Evolutionary conservation across 2,113 vertebrate genomes (phyloP), one percentile per base, ranked within the genome.

Genomic region (Cnemophilus loriae): DNA sequence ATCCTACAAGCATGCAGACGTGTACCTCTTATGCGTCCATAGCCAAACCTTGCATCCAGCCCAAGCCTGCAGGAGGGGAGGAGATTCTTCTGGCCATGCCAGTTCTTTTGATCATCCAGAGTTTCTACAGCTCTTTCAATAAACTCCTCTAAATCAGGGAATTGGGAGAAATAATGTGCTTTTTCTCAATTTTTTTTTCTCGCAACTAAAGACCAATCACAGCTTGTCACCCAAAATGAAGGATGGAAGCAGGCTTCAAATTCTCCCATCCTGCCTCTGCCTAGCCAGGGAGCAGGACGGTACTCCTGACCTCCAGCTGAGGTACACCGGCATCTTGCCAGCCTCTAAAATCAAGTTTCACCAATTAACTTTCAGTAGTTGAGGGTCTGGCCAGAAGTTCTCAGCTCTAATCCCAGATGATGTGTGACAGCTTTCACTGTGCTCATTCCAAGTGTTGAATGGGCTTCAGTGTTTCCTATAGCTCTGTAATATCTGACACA

Each of bases 361-460:
- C 63, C 75, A 91, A 88, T 80, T 91, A 90, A 67, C 59, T 80
- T 93, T 27, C 55, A 74, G 67, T 37, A 65, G 61, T 42, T 14
- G 74, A 97, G 39, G 27, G 10, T 69, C 59, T 76, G 91, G 81
- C 35, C 89, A 76, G 41, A 89, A 81, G 30, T 69, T 32, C n/a
- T 87, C 87, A 88, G 67, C 42, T 91, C 77, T 76, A 94, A 97
- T 80, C 93, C 63, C 63, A 80, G 50, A 85, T 82, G 89, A 89
- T 52, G 42, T 4, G 6, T 69, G 70, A 91, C 75, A 85, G 80
- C 24, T 74, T 94, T 90, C 85, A 90, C 39, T 28, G 63, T 2
- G 9, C 49, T 94, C 84, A 83, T 85, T 90, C 75, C 41, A 53
- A 95, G 63, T 13, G 46, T 59, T 85, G 77, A 96, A 83, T 15